Evolutionary conservation across 2,797 vertebrate genomes (phyloP), one percentile per base, ranked within the genome.

Genomic region (Menidia menidia): DNA sequence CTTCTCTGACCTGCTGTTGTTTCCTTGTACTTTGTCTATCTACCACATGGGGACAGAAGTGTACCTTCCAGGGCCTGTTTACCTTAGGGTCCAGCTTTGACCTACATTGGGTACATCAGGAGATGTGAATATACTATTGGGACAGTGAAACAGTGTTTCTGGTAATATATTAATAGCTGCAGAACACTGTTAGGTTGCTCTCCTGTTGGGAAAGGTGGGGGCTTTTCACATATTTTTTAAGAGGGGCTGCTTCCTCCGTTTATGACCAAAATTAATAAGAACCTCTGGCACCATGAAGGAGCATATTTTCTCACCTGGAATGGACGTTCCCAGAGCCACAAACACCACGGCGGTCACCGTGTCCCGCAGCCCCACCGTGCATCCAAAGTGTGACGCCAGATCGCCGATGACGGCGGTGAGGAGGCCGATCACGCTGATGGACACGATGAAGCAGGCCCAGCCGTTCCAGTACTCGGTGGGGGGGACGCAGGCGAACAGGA

Each of bases 401-500:
- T 97, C 96, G 0, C 96, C 96, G 6, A 97, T 97, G 88, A 97
- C 5, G 42, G 96, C 95, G 2, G 93, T 94, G 68, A 94, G 92
- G 60, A 94, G 6, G 53, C 93, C 92, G 32, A 97, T 96, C 82
- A 82, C 89, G n/a, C 91, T 83, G 87, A 97, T 97, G 89, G 94
- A 96, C 75, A 96, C 94, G 0, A 89, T 60, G 32, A 97, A 97
- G 84, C 96, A 97, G 82, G 96, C 96, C 96, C 96, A 97, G 81
- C 96, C 96, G 0, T 96, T 95, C 94, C 95, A 96, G 88, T 95
- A 95, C 90, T 96, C 95, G 0, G 96, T 97, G 70, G 96, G 96
- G 0, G 96, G 96, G 18, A 97, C 96, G 4, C 94, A 97, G 86
- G 96, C 96, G 0, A 97, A 97, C 41, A 97, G 94, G 10, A 97